phyloP scores from a whole-genome alignment of 2,888 invertebrate species.

The Dexiosoma caninum region DNA sequence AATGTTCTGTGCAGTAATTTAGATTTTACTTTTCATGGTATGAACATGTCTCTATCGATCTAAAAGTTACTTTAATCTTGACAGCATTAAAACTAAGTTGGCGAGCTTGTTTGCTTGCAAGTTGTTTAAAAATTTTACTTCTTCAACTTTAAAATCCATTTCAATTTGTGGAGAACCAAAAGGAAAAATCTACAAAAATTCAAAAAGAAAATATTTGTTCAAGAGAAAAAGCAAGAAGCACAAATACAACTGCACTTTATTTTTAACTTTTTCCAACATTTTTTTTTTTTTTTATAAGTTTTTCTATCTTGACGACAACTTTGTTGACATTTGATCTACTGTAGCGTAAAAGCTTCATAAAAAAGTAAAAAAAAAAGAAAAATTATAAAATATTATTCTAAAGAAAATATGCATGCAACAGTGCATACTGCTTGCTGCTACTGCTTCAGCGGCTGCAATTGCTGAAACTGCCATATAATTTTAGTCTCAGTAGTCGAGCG shows the following conservation, averaged over 20 bases:
- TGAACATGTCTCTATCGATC: too few relatives aligned
- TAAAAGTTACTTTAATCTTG: neutral
- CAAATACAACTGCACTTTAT: slow-evolving; percentile 2
- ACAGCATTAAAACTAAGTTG: neutral
- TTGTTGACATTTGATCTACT: slow-evolving; percentile 62
- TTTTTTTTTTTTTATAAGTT: slow-evolving; percentile 6
- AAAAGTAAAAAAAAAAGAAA: slow-evolving; percentile 23
- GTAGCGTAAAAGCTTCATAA: slow-evolving; percentile 44
- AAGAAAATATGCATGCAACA: slow-evolving; percentile 51
- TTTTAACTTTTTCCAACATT: slow-evolving; percentile 29
- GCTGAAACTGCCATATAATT: slow-evolving; percentile 4
- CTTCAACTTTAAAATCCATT: neutral
- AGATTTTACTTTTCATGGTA: too few relatives aligned
- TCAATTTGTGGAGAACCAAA: neutral
- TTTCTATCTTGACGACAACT: slow-evolving; percentile 53
- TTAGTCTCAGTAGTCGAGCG: slow-evolving; percentile 23
- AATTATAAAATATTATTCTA: slow-evolving; percentile 36
- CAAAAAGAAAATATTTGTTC: neutral
- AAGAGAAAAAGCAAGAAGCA: neutral
- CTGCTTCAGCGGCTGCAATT: neutral
- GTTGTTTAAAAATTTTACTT: neutral
- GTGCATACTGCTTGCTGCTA: slow-evolving; percentile 25
- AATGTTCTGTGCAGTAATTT: too few relatives aligned
- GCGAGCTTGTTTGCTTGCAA: too few relatives aligned
- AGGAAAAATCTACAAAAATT: slow-evolving; percentile 11